These are phyloP conservation scores for Corythornis cristatus DNA, from an alignment of 2,113 vertebrate species.

Conservation along the genomic window DNA sequence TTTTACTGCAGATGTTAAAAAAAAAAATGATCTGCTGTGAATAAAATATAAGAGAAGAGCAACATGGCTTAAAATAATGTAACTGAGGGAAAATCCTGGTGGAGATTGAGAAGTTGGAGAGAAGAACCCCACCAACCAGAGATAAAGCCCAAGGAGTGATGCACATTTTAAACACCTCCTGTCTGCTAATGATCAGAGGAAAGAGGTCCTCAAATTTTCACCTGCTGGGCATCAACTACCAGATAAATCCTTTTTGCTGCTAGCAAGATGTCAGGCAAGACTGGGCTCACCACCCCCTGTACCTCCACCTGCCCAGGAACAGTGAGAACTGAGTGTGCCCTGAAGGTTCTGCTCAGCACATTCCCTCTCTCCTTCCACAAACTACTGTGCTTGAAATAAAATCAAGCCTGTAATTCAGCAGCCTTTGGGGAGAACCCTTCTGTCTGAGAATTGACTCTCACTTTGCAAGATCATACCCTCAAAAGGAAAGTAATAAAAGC, in stretches of 20 bases:
- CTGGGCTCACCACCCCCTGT: accelerated
- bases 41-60: neutral
- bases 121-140: neutral
- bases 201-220: neutral
- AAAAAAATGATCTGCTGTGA: too few species aligned
- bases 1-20: neutral
- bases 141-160: neutral
- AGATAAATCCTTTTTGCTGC: neutral
- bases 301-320: neutral
- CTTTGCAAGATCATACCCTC: neutral
- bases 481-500: neutral
- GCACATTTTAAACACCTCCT: neutral
- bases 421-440: neutral
- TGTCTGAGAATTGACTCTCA: neutral
- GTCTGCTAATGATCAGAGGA: neutral
- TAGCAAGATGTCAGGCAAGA: neutral
- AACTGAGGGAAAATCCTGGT: neutral
- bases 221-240: neutral
- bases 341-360: neutral
- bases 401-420: neutral
- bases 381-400: neutral
- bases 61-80: neutral
- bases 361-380: neutral
- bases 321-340: accelerated
- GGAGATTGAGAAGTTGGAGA: neutral